Evolutionary conservation across 2,113 vertebrate species (phyloP).

Genomic region (Xiphophorus hellerii): DNA sequence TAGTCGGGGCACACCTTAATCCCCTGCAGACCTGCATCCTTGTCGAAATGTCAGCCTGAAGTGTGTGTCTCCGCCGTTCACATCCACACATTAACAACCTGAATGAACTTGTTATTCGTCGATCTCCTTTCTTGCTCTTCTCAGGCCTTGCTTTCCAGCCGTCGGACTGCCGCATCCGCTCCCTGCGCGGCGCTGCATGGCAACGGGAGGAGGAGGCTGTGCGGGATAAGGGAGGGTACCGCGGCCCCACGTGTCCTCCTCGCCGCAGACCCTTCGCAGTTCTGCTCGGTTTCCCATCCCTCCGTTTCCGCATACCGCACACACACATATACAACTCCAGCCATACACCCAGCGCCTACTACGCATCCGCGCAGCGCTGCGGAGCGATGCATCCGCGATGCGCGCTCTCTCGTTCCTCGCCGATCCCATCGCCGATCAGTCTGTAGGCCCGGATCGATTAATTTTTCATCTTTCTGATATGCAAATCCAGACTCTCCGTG

Average conservation of each 20-base stretch:
- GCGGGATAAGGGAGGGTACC: constrained; percentile 71
- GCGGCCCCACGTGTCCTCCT: constrained; percentile 72
- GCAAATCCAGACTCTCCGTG: constrained; percentile 37
- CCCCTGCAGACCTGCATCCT: constrained; percentile 2
- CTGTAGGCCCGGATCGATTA: constrained; percentile 45
- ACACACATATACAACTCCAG: constrained; percentile 38
- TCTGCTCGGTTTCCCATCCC: constrained; percentile 44
- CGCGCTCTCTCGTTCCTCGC: constrained; percentile 43
- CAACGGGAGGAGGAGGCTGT: constrained; percentile 69
- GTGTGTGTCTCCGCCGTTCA: not conserved
- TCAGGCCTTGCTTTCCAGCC: not conserved
- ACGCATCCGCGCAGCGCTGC: constrained; percentile 47
- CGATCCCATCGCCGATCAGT: constrained; percentile 31
- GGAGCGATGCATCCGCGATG: constrained; percentile 51
- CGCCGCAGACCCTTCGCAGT: constrained; percentile 61
- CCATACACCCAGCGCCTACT: constrained; percentile 30
- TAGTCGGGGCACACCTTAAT: constrained; percentile 19
- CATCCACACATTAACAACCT: not conserved
- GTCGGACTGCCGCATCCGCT: constrained; percentile 55
- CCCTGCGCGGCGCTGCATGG: constrained; percentile 64
- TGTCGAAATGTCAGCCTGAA: not conserved
- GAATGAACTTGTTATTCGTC: not conserved
- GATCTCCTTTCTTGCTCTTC: not conserved
- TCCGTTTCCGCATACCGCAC: constrained; percentile 72
- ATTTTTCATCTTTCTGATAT: constrained; percentile 47